A percentile compares a stretch with the other conserved stretches of the same genome.
Conservation (phyloP, 1,140 invertebrate genomes). For the Scaptomyza pallida region DNA sequence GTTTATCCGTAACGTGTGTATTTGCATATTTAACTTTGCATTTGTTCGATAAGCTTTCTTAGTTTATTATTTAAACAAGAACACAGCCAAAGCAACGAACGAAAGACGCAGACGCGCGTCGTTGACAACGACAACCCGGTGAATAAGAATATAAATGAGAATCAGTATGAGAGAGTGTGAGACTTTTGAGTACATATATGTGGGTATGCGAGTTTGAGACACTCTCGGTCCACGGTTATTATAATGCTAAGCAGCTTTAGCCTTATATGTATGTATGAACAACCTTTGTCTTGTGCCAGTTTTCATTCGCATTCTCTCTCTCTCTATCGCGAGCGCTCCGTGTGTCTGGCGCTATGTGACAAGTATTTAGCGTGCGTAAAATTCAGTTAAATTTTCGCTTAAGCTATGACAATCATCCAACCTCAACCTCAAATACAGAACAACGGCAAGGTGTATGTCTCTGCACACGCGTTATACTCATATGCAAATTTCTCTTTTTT, state of each 20-base stretch:
- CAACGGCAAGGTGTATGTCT: background rate
- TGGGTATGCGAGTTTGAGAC: background rate
- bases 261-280: background rate
- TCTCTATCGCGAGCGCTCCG: background rate
- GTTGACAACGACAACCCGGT: slow-evolving; percentile 44
- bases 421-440: slow-evolving; percentile 4
- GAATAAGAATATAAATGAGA: slow-evolving; percentile 9
- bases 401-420: slow-evolving; percentile 52
- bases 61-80: slow-evolving; percentile 74
- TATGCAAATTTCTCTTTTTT: slow-evolving; percentile 53
- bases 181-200: slow-evolving; percentile 12
- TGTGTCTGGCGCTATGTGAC: slow-evolving; percentile 27
- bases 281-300: slow-evolving; percentile 9
- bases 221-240: slow-evolving; percentile 57
- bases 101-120: slow-evolving; percentile 8
- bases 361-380: slow-evolving; percentile 67
- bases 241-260: slow-evolving; percentile 61
- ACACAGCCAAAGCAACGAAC: slow-evolving; percentile 30
- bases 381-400: slow-evolving; percentile 62
- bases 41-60: slow-evolving; percentile 71
- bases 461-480: slow-evolving; percentile 7
- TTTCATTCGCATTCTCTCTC: background rate
- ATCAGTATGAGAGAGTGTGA: slow-evolving; percentile 24
- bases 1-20: slow-evolving; percentile 25
- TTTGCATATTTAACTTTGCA: slow-evolving; percentile 73